Percentiles rank a stretch among this genome's conserved stretches.
phyloP scores from a whole-genome alignment of 2,113 vertebrate species.

The Anolis sagrei region DNA sequence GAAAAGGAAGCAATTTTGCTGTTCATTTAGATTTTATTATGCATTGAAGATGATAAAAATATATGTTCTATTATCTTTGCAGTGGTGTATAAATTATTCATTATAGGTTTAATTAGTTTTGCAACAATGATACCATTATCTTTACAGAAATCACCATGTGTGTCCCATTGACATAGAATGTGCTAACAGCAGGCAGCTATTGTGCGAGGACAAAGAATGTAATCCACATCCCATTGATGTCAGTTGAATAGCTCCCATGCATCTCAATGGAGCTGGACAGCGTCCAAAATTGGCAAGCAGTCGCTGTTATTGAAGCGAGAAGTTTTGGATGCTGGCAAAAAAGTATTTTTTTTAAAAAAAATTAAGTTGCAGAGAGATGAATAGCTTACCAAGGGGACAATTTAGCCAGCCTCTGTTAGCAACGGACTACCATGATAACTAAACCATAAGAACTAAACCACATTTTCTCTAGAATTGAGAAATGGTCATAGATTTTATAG shows the following conservation, averaged over 20 bases:
- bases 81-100: slow-evolving; percentile 31
- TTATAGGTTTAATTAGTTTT: slow-evolving; percentile 37
- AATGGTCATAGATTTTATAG: background rate
- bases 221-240: slow-evolving; percentile 9
- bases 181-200: slow-evolving; percentile 26
- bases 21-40: slow-evolving; percentile 6
- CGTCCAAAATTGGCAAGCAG: background rate
- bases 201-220: slow-evolving; percentile 15
- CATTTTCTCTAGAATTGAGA: background rate
- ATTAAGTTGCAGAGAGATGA: background rate
- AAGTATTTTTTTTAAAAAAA: background rate
- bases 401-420: background rate
- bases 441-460: background rate
- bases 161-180: slow-evolving; percentile 20
- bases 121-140: slow-evolving; percentile 39
- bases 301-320: background rate
- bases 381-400: background rate
- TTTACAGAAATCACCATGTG: slow-evolving; percentile 35
- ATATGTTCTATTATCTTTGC: slow-evolving; percentile 33
- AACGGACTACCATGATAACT: background rate
- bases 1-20: slow-evolving; percentile 4
- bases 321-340: slow-evolving; percentile 8
- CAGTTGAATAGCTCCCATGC: slow-evolving; percentile 8
- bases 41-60: slow-evolving; percentile 36
- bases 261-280: slow-evolving; percentile 29